These are phyloP conservation scores for Drosophila greeni DNA, from an alignment of 2,888 invertebrate genomes.

Conservation along the genomic window DNA sequence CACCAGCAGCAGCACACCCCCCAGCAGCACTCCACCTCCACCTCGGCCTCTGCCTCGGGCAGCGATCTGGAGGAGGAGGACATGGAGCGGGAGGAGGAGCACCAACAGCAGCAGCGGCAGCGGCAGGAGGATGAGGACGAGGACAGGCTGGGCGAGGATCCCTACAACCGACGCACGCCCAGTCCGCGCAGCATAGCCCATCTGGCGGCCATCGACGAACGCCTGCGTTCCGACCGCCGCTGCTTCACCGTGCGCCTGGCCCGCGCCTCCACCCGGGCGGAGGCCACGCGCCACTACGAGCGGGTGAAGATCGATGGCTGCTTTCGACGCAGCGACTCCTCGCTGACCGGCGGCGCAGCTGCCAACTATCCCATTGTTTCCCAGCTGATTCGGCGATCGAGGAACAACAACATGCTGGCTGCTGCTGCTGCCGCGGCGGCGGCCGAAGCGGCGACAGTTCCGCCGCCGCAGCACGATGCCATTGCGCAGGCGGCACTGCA, in stretches of 20 bases:
- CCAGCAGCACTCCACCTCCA: constrained; percentile 40
- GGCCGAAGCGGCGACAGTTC: constrained; percentile 30
- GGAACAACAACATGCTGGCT: constrained; percentile 70
- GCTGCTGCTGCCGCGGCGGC: constrained; percentile 60
- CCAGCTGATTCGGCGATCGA: constrained; percentile 80
- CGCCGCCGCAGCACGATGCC: constrained; percentile 71
- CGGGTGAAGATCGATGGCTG: constrained; percentile 85
- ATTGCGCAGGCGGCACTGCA: constrained; percentile 80
- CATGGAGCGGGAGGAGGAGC: constrained; percentile 78
- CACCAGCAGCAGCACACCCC: constrained; percentile 20
- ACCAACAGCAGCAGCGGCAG: constrained; percentile 22
- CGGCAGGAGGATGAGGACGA: constrained; percentile 7
- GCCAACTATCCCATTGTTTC: constrained; percentile 79
- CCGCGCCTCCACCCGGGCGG: constrained; percentile 85
- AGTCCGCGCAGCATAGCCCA: constrained; percentile 62
- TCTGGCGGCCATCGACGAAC: constrained; percentile 73
- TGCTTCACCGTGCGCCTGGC: constrained; percentile 82
- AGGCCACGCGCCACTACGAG: constrained; percentile 84
- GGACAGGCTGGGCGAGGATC: constrained; percentile 3
- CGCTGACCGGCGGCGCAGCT: constrained; percentile 79
- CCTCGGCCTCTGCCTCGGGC: constrained; percentile 46
- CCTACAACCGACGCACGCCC: constrained; percentile 45
- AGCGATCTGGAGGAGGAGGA: constrained; percentile 72
- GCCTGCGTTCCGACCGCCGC: constrained; percentile 80
- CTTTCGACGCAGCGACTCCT: constrained; percentile 81